Conservation (phyloP, 1,140 invertebrate species). For the Sycophila sp. region DNA sequence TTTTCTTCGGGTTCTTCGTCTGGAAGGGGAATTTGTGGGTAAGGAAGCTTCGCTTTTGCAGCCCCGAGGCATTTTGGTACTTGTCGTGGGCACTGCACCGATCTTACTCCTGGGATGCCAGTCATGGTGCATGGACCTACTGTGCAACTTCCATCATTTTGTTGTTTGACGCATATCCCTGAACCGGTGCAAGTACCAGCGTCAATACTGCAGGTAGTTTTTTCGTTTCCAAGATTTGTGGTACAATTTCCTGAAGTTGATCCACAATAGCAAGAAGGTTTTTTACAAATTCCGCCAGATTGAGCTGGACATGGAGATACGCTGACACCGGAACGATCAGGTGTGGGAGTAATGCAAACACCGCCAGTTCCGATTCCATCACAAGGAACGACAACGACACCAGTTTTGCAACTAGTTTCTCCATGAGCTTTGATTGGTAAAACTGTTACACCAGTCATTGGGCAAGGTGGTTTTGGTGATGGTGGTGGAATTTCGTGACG, state of each 20-base stretch:
- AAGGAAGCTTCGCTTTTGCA: slow-evolving; percentile 50
- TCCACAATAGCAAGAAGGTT: slow-evolving; percentile 53
- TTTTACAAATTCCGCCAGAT: slow-evolving; percentile 48
- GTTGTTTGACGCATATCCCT: slow-evolving; percentile 51
- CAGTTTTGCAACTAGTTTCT: slow-evolving; percentile 51
- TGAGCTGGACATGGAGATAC: slow-evolving; percentile 57
- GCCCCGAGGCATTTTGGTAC: slow-evolving; percentile 44
- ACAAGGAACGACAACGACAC: slow-evolving; percentile 60
- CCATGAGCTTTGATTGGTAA: slow-evolving; percentile 57
- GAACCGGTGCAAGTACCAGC: slow-evolving; percentile 46
- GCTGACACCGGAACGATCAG: slow-evolving; percentile 56
- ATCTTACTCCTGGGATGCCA: slow-evolving; percentile 48
- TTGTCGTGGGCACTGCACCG: slow-evolving; percentile 50
- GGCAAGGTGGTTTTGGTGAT: slow-evolving; percentile 44
- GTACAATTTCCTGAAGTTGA: slow-evolving; percentile 50
- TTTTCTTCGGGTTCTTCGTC: slow-evolving; percentile 38
- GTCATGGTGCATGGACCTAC: slow-evolving; percentile 51
- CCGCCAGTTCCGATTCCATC: slow-evolving; percentile 48
- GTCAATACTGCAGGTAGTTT: slow-evolving; percentile 47
- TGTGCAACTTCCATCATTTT: too few relatives aligned
- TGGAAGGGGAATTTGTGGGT: slow-evolving; percentile 60
- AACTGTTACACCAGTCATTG: slow-evolving; percentile 59
- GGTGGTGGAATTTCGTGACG: slow-evolving; percentile 48
- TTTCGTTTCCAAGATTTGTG: slow-evolving; percentile 13
- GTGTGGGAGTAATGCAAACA: slow-evolving; percentile 54